Evolutionary conservation across 92 coral and sea anemone species (phyloP).

Genomic region (Bergia puertoricense): DNA sequence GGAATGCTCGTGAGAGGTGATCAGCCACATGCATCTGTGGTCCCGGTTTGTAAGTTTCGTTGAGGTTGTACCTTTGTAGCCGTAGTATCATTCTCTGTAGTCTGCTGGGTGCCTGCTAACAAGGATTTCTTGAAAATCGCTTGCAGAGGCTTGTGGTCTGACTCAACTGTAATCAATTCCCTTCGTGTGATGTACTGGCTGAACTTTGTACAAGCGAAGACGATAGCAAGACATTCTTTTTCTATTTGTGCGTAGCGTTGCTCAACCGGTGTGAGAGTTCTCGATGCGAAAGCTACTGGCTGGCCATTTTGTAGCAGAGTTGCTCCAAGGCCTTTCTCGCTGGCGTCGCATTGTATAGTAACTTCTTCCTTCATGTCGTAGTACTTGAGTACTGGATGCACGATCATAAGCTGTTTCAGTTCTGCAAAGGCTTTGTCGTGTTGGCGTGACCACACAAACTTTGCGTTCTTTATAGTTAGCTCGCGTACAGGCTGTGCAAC

Average conservation of each 20-base stretch:
- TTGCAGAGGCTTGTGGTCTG: conserved; percentile 6
- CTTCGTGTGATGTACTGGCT: not conserved
- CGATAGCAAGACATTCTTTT: too few species aligned
- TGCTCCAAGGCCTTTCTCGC: too few species aligned
- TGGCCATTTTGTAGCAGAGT: too few species aligned
- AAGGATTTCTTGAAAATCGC: not conserved
- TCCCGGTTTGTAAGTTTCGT: conserved; percentile 55
- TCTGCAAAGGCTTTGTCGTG: too few species aligned
- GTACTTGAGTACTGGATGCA: too few species aligned
- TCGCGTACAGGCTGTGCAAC: not conserved
- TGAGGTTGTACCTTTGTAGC: conserved; percentile 28
- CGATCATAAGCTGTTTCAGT: too few species aligned
- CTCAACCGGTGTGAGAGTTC: too few species aligned
- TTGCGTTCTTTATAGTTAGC: too few species aligned
- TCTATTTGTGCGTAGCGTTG: too few species aligned
- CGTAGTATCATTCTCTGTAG: not conserved
- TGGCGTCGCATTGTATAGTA: not conserved
- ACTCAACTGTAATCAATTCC: not conserved
- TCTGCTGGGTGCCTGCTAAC: not conserved
- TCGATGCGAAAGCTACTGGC: too few species aligned
- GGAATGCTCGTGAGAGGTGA: conserved; percentile 1
- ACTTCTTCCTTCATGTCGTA: too few species aligned
- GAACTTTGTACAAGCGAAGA: not conserved
- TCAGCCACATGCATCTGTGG: conserved; percentile 44
- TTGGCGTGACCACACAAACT: too few species aligned